These are phyloP conservation scores for Gallinago stenura DNA, from an alignment of 2,797 vertebrate species.

Conservation along the genomic window DNA sequence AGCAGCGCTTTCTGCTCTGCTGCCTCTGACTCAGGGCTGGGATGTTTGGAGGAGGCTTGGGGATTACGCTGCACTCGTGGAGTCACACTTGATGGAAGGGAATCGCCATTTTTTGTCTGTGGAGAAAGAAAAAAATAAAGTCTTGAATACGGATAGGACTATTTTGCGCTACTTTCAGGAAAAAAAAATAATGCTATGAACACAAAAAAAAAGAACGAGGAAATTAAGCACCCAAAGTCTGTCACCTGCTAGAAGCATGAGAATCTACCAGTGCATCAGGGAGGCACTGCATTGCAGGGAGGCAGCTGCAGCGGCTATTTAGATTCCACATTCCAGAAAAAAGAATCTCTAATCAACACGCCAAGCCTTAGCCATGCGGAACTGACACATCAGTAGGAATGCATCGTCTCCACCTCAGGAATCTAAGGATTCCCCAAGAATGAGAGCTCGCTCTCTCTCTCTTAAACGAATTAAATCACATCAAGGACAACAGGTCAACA, in stretches of 20 bases:
- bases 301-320: constrained; percentile 26
- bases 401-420: neutral
- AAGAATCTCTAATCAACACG: neutral
- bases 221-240: neutral
- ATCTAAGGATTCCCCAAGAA: neutral
- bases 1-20: constrained; percentile 90
- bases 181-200: neutral
- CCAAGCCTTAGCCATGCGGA: neutral
- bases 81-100: constrained; percentile 83
- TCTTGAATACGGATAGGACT: neutral
- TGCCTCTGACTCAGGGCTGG: constrained; percentile 85
- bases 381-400: neutral
- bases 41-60: constrained; percentile 81
- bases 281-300: constrained; percentile 28
- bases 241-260: neutral
- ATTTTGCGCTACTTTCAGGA: neutral
- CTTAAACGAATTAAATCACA: neutral
- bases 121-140: neutral
- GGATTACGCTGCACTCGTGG: constrained; percentile 82
- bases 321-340: neutral
- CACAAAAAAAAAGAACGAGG: neutral
- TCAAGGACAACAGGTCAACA: constrained; percentile 1
- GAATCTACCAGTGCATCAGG: neutral
- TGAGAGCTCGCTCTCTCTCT: neutral
- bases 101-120: constrained; percentile 92